Evolutionary conservation across 2,797 vertebrate species (phyloP).

Genomic region (Sebastes dallii): DNA sequence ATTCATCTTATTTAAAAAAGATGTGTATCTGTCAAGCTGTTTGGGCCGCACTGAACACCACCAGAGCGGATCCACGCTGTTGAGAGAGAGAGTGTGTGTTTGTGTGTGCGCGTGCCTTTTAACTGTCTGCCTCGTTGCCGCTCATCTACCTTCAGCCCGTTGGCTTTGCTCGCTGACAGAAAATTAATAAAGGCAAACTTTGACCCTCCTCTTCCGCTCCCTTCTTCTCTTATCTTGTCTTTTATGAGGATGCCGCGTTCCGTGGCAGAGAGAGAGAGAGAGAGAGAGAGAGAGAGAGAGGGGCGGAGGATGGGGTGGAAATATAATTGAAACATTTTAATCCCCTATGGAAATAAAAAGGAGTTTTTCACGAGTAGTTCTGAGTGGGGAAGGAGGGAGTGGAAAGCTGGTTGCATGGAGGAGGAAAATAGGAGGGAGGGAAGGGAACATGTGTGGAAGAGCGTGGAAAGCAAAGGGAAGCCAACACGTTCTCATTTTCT

Average conservation of each 20-base stretch:
- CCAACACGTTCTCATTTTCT: not conserved
- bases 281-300: not conserved
- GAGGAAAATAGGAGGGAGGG: not conserved
- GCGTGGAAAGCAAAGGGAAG: not conserved
- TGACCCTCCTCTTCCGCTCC: not conserved
- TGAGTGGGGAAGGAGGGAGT: not conserved
- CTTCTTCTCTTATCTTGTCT: not conserved
- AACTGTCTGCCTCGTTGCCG: conserved; percentile 16
- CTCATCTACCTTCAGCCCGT: conserved; percentile 10
- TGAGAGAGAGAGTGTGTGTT: not conserved
- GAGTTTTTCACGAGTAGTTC: conserved; percentile 23
- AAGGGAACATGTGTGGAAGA: not conserved
- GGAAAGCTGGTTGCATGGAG: not conserved
- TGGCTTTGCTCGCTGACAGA: not conserved
- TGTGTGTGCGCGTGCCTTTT: not conserved
- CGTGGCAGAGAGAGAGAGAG: not conserved
- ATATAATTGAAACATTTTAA: conserved; percentile 36
- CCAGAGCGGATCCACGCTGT: not conserved
- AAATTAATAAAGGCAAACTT: conserved; percentile 14
- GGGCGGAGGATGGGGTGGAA: not conserved
- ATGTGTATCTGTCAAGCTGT: not conserved
- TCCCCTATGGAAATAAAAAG: conserved; percentile 29
- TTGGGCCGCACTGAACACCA: not conserved
- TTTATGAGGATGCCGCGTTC: conserved; percentile 3
- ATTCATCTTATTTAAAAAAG: not conserved